Percentiles rank a stretch among this genome's conserved stretches.
Conservation (phyloP, 2,797 vertebrate species). For the Chanos chanos region DNA sequence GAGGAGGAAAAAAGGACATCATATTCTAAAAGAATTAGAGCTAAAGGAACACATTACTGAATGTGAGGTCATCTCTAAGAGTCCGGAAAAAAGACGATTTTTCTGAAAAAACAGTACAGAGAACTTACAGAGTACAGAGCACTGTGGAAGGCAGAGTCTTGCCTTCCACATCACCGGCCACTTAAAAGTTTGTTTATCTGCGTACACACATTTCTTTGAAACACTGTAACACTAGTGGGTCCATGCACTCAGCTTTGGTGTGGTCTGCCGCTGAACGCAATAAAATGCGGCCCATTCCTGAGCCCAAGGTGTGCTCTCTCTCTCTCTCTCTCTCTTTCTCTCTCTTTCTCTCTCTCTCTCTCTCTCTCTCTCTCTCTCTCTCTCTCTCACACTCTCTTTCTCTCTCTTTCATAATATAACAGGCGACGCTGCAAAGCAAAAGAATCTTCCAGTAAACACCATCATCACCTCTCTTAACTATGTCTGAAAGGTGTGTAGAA, state of each 20-base stretch:
- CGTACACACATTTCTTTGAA: conserved; percentile 20
- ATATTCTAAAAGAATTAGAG: conserved; percentile 76
- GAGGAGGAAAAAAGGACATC: conserved; percentile 67
- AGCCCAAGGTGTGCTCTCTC: conserved; percentile 14
- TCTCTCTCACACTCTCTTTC: too few relatives aligned
- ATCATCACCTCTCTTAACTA: too few relatives aligned
- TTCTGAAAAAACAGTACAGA: conserved; percentile 9
- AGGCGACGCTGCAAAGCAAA: too few relatives aligned
- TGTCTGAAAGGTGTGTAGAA: too few relatives aligned
- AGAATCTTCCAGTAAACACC: too few relatives aligned
- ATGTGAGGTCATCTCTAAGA: conserved; percentile 69
- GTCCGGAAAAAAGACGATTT: conserved; percentile 26
- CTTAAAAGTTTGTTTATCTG: conserved; percentile 21
- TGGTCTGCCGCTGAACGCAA: background rate
- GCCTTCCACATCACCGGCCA: too few relatives aligned
- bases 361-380: too few relatives aligned
- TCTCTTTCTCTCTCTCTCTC: too few relatives aligned
- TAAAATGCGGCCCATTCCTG: background rate
- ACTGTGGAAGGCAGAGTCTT: too few relatives aligned
- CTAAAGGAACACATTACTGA: conserved; percentile 58
- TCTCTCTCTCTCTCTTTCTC: too few relatives aligned
- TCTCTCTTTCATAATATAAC: too few relatives aligned
- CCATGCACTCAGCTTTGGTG: conserved; percentile 11
- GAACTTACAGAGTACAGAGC: too few relatives aligned
- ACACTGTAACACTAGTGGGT: conserved; percentile 32